phyloP scores from a whole-genome alignment of 2,797 vertebrate genomes.

The Cossypha niveicapilla region DNA sequence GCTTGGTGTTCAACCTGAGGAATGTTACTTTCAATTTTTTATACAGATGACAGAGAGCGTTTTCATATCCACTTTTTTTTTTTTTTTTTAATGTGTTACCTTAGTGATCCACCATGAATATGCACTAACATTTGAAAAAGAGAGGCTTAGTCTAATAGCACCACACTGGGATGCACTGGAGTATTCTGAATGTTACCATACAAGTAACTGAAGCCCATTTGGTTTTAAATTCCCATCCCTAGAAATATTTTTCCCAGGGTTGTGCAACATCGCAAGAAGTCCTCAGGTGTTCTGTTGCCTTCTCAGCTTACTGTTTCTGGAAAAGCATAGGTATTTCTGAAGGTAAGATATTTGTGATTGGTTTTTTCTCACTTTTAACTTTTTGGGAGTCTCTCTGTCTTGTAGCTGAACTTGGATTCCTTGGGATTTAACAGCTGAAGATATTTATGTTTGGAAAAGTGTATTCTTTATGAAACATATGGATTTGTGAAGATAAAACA shows the following conservation, averaged over 20 bases:
- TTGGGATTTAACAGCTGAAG: conserved; percentile 13
- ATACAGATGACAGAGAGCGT: neutral
- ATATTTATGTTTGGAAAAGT: neutral
- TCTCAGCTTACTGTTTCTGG: neutral
- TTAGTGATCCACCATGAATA: neutral
- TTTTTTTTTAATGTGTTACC: neutral
- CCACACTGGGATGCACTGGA: neutral
- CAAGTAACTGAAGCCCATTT: neutral
- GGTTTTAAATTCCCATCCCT: neutral
- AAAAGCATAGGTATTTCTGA: neutral
- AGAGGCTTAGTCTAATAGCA: neutral
- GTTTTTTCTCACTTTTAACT: neutral
- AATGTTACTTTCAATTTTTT: neutral
- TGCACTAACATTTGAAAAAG: neutral
- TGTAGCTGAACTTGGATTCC: neutral
- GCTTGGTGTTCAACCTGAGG: neutral
- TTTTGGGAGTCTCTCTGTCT: neutral
- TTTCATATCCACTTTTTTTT: neutral
- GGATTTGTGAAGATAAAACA: conserved; percentile 37
- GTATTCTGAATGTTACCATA: neutral
- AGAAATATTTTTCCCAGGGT: neutral
- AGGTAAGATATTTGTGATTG: neutral
- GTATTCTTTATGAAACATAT: conserved; percentile 19
- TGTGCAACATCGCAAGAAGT: neutral
- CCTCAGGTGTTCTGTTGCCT: neutral